Percentiles rank a stretch among this genome's conserved stretches.
Conservation (phyloP, 2,113 vertebrate genomes). For the Malurus melanocephalus region DNA sequence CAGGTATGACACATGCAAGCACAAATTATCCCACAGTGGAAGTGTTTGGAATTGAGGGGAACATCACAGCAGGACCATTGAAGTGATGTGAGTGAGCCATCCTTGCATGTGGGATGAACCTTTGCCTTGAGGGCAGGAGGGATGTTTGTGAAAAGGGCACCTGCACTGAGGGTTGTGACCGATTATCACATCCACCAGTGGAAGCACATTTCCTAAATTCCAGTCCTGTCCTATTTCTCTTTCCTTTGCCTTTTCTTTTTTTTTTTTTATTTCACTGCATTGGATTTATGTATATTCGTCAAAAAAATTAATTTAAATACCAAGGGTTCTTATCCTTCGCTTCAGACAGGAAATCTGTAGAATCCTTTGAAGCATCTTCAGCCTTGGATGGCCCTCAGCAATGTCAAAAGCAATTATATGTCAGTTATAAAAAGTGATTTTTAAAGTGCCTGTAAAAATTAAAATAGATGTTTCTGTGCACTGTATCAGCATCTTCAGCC, state of each 20-base stretch:
- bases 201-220: background rate
- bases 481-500: background rate
- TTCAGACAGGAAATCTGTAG: constrained; percentile 2
- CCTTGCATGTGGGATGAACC: background rate
- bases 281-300: background rate
- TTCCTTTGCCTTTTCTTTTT: background rate
- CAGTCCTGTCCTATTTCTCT: background rate
- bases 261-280: background rate
- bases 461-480: constrained; percentile 9
- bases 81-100: background rate
- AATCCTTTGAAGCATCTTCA: constrained; percentile 9
- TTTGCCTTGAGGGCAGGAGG: background rate
- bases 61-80: fast-evolving
- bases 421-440: background rate
- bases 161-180: background rate
- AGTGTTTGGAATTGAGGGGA: background rate
- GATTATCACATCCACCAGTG: background rate
- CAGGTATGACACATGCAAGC: fast-evolving
- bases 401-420: constrained; percentile 32
- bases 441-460: constrained; percentile 31
- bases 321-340: background rate
- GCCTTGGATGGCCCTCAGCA: constrained; percentile 4
- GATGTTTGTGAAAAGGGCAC: background rate
- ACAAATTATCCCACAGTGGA: background rate
- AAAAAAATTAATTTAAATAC: constrained; percentile 13